Conservation (phyloP, 1,140 invertebrate species). For the Drosophila funebris region DNA sequence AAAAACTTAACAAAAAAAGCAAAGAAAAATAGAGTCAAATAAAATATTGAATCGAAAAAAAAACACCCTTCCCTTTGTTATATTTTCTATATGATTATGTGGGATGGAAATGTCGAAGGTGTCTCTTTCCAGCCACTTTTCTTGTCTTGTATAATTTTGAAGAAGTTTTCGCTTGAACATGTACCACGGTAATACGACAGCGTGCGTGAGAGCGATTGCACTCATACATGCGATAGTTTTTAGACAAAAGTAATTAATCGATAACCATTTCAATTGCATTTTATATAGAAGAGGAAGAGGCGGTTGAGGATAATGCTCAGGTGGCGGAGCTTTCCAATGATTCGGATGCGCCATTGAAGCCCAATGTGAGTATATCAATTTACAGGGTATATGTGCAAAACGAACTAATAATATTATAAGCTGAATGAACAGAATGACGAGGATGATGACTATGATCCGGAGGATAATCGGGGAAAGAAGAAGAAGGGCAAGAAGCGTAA, state of each 20-base stretch:
- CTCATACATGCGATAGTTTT: slow-evolving; percentile 16
- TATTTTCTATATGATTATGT: neutral
- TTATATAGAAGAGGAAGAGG: slow-evolving; percentile 80
- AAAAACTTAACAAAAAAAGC: slow-evolving; percentile 73
- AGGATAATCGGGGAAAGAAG: slow-evolving; percentile 90
- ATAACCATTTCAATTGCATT: slow-evolving; percentile 17
- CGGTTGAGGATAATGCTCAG: slow-evolving; percentile 72
- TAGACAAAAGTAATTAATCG: slow-evolving; percentile 1
- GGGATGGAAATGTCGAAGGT: too few relatives aligned
- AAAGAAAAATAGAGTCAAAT: slow-evolving; percentile 81
- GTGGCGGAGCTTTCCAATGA: slow-evolving; percentile 79
- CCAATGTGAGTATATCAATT: slow-evolving; percentile 65
- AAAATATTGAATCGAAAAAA: slow-evolving; percentile 82
- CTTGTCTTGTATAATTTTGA: neutral
- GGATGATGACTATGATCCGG: slow-evolving; percentile 93
- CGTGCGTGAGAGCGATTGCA: neutral
- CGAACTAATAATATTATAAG: neutral
- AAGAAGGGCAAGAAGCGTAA: slow-evolving; percentile 96
- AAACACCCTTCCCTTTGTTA: slow-evolving; percentile 8
- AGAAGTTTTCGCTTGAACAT: slow-evolving; percentile 41
- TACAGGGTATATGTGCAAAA: neutral
- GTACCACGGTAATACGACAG: slow-evolving; percentile 29
- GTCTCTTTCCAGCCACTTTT: neutral
- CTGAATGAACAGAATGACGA: slow-evolving; percentile 89
- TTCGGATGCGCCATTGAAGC: slow-evolving; percentile 79